A percentile compares a stretch with the other conserved stretches of the same genome.
Conservation (phyloP, 2,888 invertebrate genomes). For the Eulithis prunata region DNA sequence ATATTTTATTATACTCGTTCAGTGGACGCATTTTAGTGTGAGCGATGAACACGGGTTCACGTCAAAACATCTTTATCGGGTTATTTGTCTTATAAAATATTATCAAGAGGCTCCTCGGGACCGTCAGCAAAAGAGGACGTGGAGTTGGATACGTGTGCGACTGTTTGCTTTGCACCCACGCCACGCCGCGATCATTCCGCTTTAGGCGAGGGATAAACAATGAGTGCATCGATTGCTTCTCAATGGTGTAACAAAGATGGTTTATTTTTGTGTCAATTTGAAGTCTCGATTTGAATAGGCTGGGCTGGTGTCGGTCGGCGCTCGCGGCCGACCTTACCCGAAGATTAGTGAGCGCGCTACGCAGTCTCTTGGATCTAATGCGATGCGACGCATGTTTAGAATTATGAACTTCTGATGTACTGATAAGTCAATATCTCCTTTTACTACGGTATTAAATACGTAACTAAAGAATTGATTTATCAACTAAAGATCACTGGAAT, state of each 20-base stretch:
- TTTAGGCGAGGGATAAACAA: slow-evolving; percentile 80
- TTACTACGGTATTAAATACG: slow-evolving; percentile 52
- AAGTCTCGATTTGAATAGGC: slow-evolving; percentile 70
- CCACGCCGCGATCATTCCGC: slow-evolving; percentile 70
- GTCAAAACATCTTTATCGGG: slow-evolving; percentile 85
- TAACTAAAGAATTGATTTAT: slow-evolving; percentile 23
- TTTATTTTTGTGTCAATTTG: slow-evolving; percentile 78
- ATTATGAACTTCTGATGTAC: slow-evolving; percentile 75
- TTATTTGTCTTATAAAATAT: slow-evolving; percentile 85
- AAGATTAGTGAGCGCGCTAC: slow-evolving; percentile 70
- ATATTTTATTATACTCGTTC: slow-evolving; percentile 82
- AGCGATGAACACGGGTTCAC: slow-evolving; percentile 84
- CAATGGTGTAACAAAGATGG: slow-evolving; percentile 76
- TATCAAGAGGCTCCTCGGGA: slow-evolving; percentile 82
- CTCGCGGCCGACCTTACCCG: slow-evolving; percentile 69
- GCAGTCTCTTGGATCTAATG: slow-evolving; percentile 71
- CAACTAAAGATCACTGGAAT: slow-evolving; percentile 12
- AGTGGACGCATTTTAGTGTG: slow-evolving; percentile 83
- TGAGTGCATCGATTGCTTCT: slow-evolving; percentile 80
- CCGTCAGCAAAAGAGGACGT: slow-evolving; percentile 83
- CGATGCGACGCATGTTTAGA: slow-evolving; percentile 69
- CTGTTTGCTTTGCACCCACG: slow-evolving; percentile 81
- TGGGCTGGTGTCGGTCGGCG: slow-evolving; percentile 63
- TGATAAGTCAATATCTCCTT: slow-evolving; percentile 79
- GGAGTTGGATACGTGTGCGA: slow-evolving; percentile 76